These are phyloP conservation scores for Mesocricetus auratus DNA, from an alignment of 2,113 vertebrate genomes.

Conservation along the genomic window DNA sequence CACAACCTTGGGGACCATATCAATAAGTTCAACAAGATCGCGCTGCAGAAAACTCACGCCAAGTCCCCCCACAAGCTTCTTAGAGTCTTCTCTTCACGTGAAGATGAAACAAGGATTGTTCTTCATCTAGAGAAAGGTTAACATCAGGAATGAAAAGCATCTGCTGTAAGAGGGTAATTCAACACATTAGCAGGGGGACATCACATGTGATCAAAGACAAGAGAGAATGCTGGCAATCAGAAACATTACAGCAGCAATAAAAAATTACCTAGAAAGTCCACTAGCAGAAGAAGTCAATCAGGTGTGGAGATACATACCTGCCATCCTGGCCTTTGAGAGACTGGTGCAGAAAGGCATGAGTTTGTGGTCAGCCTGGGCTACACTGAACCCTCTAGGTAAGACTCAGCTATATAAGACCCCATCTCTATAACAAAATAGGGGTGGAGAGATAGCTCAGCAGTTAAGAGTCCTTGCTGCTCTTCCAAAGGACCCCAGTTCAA, in stretches of 20 bases:
- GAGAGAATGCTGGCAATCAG: background rate
- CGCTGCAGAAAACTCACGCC: background rate
- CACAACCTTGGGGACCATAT: background rate
- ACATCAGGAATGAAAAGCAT: slow-evolving; percentile 37
- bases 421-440: background rate
- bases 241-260: slow-evolving; percentile 32
- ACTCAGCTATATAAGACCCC: background rate
- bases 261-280: slow-evolving; percentile 24
- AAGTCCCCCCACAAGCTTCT: background rate
- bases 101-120: background rate
- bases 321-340: background rate
- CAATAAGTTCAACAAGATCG: slow-evolving; percentile 38
- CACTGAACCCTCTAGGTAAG: background rate
- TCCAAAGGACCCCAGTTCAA: background rate
- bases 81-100: background rate
- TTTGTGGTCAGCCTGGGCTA: background rate
- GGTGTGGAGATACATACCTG: too few relatives aligned
- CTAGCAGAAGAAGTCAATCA: background rate
- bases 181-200: background rate
- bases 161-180: background rate
- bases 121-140: slow-evolving; percentile 10
- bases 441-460: background rate
- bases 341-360: background rate
- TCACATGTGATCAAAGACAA: background rate
- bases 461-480: background rate